These are phyloP conservation scores for Auanema sp. DNA, from an alignment of 2,888 invertebrate species.

Conservation along the genomic window DNA sequence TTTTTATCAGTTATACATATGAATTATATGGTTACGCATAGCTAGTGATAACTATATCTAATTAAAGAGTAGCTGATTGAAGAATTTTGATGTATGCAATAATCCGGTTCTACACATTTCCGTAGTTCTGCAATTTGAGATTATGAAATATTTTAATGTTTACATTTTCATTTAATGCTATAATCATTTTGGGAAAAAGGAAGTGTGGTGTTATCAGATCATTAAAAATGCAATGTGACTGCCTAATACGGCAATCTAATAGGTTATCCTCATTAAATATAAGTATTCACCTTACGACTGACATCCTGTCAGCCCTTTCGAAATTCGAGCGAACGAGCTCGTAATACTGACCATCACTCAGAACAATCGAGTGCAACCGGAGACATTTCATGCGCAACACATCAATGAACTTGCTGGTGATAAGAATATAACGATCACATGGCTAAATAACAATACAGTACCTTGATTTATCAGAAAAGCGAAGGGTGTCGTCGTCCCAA, in stretches of 20 bases:
- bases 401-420: slow-evolving; percentile 87
- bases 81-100: slow-evolving; percentile 87
- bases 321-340: slow-evolving; percentile 99
- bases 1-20: neutral
- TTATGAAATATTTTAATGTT: slow-evolving; percentile 6
- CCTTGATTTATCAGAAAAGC: slow-evolving; percentile 96
- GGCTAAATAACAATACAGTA: too few species aligned
- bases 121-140: slow-evolving; percentile 74
- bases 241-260: neutral
- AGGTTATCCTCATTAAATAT: neutral
- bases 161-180: neutral
- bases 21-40: neutral
- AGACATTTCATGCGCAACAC: slow-evolving; percentile 91
- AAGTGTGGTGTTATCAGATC: neutral
- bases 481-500: slow-evolving; percentile 97
- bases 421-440: too few species aligned
- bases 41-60: slow-evolving; percentile 65
- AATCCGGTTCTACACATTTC: slow-evolving; percentile 93
- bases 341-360: slow-evolving; percentile 97
- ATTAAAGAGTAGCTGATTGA: slow-evolving; percentile 93
- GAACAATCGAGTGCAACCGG: slow-evolving; percentile 85
- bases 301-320: slow-evolving; percentile 92
- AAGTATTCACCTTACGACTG: slow-evolving; percentile 76
- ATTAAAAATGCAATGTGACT: neutral
- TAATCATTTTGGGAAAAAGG: slow-evolving; percentile 2